Conservation (phyloP, 2,113 vertebrate species). For the Noctilio leporinus region DNA sequence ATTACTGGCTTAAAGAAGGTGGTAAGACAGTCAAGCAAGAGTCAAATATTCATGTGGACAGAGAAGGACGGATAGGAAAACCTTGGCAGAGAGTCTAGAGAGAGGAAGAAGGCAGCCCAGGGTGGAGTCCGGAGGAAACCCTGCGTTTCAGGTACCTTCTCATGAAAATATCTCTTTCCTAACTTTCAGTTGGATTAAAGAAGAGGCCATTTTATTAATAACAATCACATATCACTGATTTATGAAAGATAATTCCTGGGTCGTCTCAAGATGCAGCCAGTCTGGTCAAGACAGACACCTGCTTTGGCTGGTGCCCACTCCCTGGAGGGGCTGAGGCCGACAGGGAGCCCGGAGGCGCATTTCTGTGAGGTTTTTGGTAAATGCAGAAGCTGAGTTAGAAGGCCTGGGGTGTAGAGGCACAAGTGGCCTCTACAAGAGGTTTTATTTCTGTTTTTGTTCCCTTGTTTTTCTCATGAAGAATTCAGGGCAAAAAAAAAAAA, state of each 20-base stretch:
- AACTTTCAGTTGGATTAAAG: background rate
- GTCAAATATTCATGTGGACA: background rate
- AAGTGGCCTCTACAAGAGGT: background rate
- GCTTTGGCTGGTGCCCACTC: fast-evolving
- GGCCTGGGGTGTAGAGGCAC: background rate
- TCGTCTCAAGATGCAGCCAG: background rate
- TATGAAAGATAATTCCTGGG: background rate
- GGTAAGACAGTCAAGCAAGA: background rate
- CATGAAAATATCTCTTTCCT: background rate
- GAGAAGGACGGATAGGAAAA: background rate
- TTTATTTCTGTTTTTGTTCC: background rate
- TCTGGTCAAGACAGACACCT: background rate
- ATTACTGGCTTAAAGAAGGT: background rate
- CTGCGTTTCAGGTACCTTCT: background rate
- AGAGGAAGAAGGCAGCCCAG: background rate
- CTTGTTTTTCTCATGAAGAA: background rate
- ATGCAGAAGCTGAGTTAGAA: background rate
- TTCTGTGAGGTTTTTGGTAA: background rate
- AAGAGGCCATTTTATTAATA: background rate
- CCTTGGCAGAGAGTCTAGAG: background rate
- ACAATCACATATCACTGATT: too few species aligned
- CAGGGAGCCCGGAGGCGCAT: background rate
- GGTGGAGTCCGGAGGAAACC: background rate
- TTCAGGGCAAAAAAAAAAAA: background rate
- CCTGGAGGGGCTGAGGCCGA: background rate